phyloP scores from a whole-genome alignment of 2,113 vertebrate species.

The Anser cygnoides region DNA sequence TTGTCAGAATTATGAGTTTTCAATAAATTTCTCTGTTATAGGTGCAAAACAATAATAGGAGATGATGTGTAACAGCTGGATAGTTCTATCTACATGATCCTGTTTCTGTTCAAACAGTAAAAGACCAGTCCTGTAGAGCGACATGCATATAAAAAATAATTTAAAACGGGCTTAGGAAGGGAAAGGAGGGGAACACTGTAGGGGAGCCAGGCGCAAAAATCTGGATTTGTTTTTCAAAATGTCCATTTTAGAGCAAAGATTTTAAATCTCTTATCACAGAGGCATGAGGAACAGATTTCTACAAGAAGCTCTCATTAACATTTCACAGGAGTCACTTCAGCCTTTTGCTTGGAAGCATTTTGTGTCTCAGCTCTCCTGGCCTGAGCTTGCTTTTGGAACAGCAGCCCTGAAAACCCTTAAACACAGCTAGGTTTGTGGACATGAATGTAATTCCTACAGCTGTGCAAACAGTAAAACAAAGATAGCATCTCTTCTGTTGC shows the following conservation, averaged over 20 bases:
- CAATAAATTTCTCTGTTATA: not conserved
- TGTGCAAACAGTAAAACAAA: constrained; percentile 35
- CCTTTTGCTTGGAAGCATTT: not conserved
- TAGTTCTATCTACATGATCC: not conserved
- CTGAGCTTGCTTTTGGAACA: not conserved
- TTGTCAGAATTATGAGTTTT: not conserved
- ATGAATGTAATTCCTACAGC: constrained; percentile 27
- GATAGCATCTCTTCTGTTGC: constrained; percentile 8
- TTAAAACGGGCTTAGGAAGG: not conserved
- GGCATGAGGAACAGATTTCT: not conserved
- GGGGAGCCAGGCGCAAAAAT: not conserved
- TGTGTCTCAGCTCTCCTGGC: not conserved
- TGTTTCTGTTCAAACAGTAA: not conserved
- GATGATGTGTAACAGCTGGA: not conserved
- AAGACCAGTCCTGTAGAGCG: not conserved
- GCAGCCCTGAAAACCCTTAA: constrained; percentile 36
- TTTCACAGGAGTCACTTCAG: not conserved
- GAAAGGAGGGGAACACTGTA: not conserved
- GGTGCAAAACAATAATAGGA: not conserved
- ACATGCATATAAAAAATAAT: not conserved
- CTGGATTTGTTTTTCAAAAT: not conserved
- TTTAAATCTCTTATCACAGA: not conserved
- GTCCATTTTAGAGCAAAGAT: not conserved
- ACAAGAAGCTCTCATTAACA: not conserved
- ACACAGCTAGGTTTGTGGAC: constrained; percentile 26